Conservation (phyloP, 2,113 vertebrate species). For the Odobenus rosmarus region DNA sequence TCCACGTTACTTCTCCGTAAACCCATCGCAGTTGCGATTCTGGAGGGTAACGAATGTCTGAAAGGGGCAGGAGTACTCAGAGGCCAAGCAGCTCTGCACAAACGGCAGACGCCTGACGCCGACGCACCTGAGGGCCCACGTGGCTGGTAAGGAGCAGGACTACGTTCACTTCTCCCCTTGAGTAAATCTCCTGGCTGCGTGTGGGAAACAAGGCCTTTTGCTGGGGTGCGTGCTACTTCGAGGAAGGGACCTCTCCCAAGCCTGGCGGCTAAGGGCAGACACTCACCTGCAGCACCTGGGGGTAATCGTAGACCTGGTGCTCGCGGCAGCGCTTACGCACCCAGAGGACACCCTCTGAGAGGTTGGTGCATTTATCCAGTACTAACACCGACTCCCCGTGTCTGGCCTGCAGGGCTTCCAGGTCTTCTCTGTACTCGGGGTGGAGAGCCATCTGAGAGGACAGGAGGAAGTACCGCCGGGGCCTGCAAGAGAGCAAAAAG, state of each 20-base stretch:
- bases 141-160: rapidly evolving
- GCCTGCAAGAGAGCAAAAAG: conserved; percentile 82
- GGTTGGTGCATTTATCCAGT: conserved; percentile 95
- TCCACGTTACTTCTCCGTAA: background rate
- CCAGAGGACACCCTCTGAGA: conserved; percentile 90
- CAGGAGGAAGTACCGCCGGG: conserved; percentile 93
- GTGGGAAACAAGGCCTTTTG: background rate
- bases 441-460: conserved; percentile 95
- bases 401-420: conserved; percentile 94
- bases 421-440: conserved; percentile 92
- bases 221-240: background rate
- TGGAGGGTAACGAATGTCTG: background rate
- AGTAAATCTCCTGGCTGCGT: rapidly evolving
- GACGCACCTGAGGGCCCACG: rapidly evolving
- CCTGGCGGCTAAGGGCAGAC: rapidly evolving
- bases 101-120: rapidly evolving
- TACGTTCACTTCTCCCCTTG: rapidly evolving
- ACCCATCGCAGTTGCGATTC: rapidly evolving
- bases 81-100: background rate
- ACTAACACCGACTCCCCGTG: conserved; percentile 93
- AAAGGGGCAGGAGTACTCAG: background rate
- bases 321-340: conserved; percentile 93
- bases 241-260: rapidly evolving
- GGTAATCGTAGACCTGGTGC: conserved; percentile 95
- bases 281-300: conserved; percentile 95